phyloP scores from a whole-genome alignment of 2,888 invertebrate species.

The Spilosoma lubricipeda region DNA sequence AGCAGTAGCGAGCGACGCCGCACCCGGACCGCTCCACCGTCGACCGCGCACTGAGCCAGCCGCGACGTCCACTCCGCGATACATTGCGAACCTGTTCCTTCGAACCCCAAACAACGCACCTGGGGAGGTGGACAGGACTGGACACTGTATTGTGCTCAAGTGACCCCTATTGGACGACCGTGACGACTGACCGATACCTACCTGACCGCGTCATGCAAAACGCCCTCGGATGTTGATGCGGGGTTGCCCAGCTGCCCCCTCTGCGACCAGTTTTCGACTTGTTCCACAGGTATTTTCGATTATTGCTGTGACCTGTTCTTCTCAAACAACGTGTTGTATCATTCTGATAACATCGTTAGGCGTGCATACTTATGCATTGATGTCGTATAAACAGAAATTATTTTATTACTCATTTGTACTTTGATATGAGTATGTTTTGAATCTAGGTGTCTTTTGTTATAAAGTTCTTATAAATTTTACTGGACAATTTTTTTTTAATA shows the following conservation, averaged over 20 bases:
- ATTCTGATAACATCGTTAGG: conserved; percentile 53
- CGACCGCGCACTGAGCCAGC: conserved; percentile 62
- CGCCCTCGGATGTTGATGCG: conserved; percentile 77
- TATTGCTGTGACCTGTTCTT: conserved; percentile 60
- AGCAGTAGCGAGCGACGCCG: conserved; percentile 80
- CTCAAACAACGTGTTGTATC: conserved; percentile 58
- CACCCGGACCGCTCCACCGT: conserved; percentile 81
- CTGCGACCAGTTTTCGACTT: conserved; percentile 72
- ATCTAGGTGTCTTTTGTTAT: not conserved
- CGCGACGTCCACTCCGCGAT: conserved; percentile 34
- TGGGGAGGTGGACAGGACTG: conserved; percentile 69
- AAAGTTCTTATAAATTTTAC: not conserved
- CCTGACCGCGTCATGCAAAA: conserved; percentile 77
- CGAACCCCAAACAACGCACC: conserved; percentile 60
- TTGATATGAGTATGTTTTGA: conserved; percentile 27
- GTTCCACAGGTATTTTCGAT: conserved; percentile 79
- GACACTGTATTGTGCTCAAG: conserved; percentile 77
- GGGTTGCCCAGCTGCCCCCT: conserved; percentile 77
- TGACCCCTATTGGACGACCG: conserved; percentile 77
- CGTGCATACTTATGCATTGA: conserved; percentile 36
- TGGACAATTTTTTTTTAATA: too few species aligned
- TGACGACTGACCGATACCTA: conserved; percentile 75
- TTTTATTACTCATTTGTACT: conserved; percentile 33
- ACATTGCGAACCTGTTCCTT: conserved; percentile 63
- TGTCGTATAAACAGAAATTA: conserved; percentile 36